A percentile compares a stretch with the other conserved stretches of the same genome.
These are phyloP conservation scores for Aspidiotus rigidus DNA, from an alignment of 2,888 invertebrate species.

Conservation along the genomic window DNA sequence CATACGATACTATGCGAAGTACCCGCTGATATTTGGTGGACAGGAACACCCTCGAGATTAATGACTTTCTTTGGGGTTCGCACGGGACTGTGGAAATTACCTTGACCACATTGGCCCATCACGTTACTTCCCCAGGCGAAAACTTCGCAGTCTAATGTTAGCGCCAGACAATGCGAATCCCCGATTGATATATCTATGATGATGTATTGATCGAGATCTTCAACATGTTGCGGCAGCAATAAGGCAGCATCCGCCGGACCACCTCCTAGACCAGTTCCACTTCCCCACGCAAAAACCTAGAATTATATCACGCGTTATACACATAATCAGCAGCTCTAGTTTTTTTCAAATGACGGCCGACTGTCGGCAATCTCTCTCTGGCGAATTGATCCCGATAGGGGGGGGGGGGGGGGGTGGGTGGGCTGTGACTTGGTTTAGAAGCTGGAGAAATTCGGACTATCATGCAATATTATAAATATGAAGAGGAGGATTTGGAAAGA, in stretches of 20 bases:
- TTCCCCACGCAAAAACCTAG: slow-evolving; percentile 55
- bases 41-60: slow-evolving; percentile 48
- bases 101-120: slow-evolving; percentile 57
- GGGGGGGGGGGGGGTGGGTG: too few relatives aligned
- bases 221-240: slow-evolving; percentile 49
- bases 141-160: slow-evolving; percentile 48
- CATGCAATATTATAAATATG: too few relatives aligned
- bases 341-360: too few relatives aligned
- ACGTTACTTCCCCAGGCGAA: slow-evolving; percentile 49
- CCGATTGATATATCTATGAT: slow-evolving; percentile 54
- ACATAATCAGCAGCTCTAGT: too few relatives aligned
- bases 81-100: slow-evolving; percentile 52
- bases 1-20: slow-evolving; percentile 56
- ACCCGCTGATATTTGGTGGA: slow-evolving; percentile 56
- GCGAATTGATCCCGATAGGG: too few relatives aligned
- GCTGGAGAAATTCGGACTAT: too few relatives aligned
- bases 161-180: slow-evolving; percentile 54
- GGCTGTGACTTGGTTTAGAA: too few relatives aligned
- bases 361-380: too few relatives aligned
- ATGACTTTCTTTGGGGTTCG: slow-evolving; percentile 50
- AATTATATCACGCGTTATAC: too few relatives aligned
- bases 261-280: slow-evolving; percentile 52
- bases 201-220: slow-evolving; percentile 47
- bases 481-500: too few relatives aligned
- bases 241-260: slow-evolving; percentile 51